Conservation (phyloP, 2,888 invertebrate species). For the Cerastoderma edule region DNA sequence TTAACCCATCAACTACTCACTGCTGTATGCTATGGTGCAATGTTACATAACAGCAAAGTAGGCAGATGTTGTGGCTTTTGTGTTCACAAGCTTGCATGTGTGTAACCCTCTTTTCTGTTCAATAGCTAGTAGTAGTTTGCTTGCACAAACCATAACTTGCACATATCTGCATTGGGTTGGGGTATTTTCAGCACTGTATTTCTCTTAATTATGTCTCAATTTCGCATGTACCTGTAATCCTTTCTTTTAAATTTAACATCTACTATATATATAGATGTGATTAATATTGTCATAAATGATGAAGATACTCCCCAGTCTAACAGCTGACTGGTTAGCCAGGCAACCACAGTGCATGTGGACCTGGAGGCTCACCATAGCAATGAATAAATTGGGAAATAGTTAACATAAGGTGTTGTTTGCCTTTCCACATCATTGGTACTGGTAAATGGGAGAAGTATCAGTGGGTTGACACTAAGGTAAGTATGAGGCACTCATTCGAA, state of each 20-base stretch:
- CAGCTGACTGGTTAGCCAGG: conserved; percentile 37
- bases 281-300: conserved; percentile 16
- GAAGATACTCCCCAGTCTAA: conserved; percentile 30
- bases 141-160: conserved; percentile 28
- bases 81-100: conserved; percentile 4
- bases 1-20: conserved; percentile 37
- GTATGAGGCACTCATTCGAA: too few species aligned
- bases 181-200: conserved; percentile 29
- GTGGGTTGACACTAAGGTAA: too few species aligned
- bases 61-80: conserved; percentile 33
- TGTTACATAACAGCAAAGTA: conserved; percentile 38
- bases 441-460: too few species aligned
- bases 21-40: conserved; percentile 40
- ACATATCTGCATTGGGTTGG: conserved; percentile 33
- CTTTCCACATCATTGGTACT: too few species aligned
- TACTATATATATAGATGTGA: too few species aligned
- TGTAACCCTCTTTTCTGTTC: not conserved
- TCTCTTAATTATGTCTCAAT: not conserved
- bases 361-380: conserved; percentile 36
- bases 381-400: too few species aligned
- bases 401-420: too few species aligned
- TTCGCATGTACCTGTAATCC: not conserved
- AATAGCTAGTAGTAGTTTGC: conserved; percentile 12
- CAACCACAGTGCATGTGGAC: conserved; percentile 39
- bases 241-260: too few species aligned